Evolutionary conservation across 2,113 vertebrate species (phyloP), one percentile per base, ranked within the genome.

Genomic region (Galbula dea): DNA sequence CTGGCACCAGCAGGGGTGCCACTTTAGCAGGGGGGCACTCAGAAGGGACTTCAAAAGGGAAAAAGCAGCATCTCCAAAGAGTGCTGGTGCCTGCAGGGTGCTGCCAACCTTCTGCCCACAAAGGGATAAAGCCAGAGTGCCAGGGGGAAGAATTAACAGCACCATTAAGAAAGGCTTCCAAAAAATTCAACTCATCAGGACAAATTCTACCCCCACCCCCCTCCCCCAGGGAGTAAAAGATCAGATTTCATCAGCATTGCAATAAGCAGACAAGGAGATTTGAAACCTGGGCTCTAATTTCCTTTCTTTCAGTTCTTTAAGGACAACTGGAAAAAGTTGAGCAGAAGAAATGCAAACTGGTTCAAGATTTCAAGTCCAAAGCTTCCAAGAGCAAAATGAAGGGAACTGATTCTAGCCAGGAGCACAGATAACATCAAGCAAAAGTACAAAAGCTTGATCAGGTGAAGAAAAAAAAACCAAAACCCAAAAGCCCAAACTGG

Each of bases 361-460:
- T 79, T 55, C 36, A 54, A 68, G 73, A 11, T 67, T 67, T 32
- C 3, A 46, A 93, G 32, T n/a, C 71, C 90, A 80, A 88, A 87
- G 58, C 29, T 88, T 49, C 30, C 18, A 16, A 75, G 51, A 63
- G 39, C 43, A 58, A 73, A 55, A 89, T 10, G 32, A 80, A 71
- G 22, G 30, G 22, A 55, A 90, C 92, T 26, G 22, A 51, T 86
- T 65, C 80, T 34, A 63, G 36, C 29, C 67, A 34, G 30, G 69
- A 54, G 78, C 66, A 46, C 57, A 58, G 86, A 80, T 34, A 51
- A 32, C 30, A 85, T 52, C 85, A 77, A 96, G 72, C 71, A 84
- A 48, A 82, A 95, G 23, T 61, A 41, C 54, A 72, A 96, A 89
- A 93, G 82, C 83, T 92, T 95, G 59, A 63, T 89, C 78, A 91